Evolutionary conservation across 2,113 vertebrate species (phyloP).

Genomic region (Tetrao urogallus): DNA sequence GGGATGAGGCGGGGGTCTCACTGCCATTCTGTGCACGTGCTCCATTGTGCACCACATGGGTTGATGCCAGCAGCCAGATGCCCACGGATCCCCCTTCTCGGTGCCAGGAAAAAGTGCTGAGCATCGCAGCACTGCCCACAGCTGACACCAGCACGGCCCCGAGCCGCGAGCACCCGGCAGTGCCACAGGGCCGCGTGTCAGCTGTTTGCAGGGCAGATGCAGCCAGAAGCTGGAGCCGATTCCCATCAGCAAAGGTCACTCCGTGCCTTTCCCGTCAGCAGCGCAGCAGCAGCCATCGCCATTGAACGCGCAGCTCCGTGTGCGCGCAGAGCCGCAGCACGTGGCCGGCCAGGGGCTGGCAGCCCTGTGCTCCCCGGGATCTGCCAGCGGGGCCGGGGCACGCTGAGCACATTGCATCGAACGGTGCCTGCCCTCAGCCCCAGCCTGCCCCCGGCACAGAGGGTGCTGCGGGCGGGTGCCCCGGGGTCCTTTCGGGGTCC

Average conservation of each 20-base stretch:
- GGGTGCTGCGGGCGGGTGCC: neutral
- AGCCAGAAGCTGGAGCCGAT: neutral
- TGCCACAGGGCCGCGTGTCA: neutral
- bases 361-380: neutral
- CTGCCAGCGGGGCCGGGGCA: neutral
- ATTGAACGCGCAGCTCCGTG: neutral
- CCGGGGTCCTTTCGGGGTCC: neutral
- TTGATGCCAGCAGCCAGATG: neutral
- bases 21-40: neutral
- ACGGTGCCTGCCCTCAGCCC: neutral
- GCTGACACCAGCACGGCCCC: neutral
- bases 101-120: neutral
- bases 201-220: neutral
- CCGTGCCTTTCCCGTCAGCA: slow-evolving; percentile 64
- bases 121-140: neutral
- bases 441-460: neutral
- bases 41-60: neutral
- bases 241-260: slow-evolving; percentile 70
- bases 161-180: neutral
- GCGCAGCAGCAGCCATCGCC: slow-evolving; percentile 20
- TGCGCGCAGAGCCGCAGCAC: neutral
- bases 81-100: neutral
- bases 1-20: neutral
- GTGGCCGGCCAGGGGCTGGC: neutral
- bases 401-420: neutral